Base-by-base conservation (phyloP, 2,888 invertebrate species). In the Apamea monoglypha region DNA sequence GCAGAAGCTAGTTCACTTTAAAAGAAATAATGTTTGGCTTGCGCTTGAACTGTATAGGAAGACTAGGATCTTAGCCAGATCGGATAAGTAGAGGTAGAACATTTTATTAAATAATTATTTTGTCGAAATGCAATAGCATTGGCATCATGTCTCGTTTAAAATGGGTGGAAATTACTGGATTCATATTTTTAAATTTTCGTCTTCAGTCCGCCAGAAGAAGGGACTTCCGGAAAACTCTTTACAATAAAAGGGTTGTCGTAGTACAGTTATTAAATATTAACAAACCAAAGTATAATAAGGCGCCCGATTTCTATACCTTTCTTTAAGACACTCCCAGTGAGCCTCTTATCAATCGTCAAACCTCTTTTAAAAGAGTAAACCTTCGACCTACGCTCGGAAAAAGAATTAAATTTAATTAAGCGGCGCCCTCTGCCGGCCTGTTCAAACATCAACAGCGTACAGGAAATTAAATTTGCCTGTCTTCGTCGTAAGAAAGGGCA, bases 381-480 rank as follows among this genome's bases (percentile, higher is more conserved):
- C 63, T 77, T 56, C 53, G 59, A 69, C 1, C 21, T 40, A 25
- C 73, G 69, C 78, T 83, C 53, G 44, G 73, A 77, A 84, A 80
- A 85, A 73, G 25, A 84, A 81, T 81, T 81, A 66, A 81, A 84
- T 81, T 77, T 81, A 32, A 40, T 7, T 32, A 14, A 69, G 61
- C n/a, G 53, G 56, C 85, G 81, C 84, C 74, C 84, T 81, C 85
- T 85, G 18, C 21, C 71, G 74, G 76, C 64, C 69, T 50, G 71
- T 75, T 21, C 72, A 84, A 84, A 84, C 81, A 84, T 85, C 77
- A 81, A 84, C 76, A 78, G 64, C 47, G 78, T 71, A 73, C 83
- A 88, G 83, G 86, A 87, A 87, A 83, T 85, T 88, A 79, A 88
- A 88, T 83, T 85, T 81, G 71, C 76, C 68, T 40, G 74, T 74